These are phyloP conservation scores for Tenualosa ilisha DNA, from an alignment of 2,797 vertebrate genomes.

Conservation along the genomic window DNA sequence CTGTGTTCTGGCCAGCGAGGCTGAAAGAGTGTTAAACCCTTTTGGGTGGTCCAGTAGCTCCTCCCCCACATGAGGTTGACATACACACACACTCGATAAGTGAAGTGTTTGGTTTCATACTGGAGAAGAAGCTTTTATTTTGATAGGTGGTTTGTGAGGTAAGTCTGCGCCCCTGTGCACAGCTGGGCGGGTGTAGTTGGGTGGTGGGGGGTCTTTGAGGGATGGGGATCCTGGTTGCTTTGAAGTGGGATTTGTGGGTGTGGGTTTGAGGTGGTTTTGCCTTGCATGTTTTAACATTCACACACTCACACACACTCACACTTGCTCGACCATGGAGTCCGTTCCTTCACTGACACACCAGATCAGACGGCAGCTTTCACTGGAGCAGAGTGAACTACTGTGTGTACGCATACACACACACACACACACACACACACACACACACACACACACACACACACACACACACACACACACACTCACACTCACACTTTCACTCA, in stretches of 20 bases:
- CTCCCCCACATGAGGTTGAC: too few relatives aligned
- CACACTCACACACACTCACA: background rate
- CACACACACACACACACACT: background rate
- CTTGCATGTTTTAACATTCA: background rate
- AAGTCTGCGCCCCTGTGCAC: background rate
- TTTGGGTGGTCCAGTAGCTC: too few relatives aligned
- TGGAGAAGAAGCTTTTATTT: too few relatives aligned
- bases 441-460: constrained; percentile 6
- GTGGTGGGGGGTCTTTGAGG: background rate
- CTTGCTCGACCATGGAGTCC: background rate
- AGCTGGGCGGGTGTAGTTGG: background rate
- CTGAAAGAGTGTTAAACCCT: too few relatives aligned
- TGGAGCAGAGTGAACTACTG: background rate
- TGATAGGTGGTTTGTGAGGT: background rate
- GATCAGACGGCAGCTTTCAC: background rate
- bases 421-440: constrained; percentile 5
- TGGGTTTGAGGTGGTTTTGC: background rate
- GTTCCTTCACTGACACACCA: background rate
- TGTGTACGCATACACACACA: background rate
- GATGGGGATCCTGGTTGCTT: background rate
- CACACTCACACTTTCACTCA: background rate
- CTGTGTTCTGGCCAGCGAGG: too few relatives aligned
- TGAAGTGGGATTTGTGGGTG: background rate
- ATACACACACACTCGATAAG: too few relatives aligned
- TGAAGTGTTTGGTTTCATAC: too few relatives aligned